Evolutionary conservation across 2,888 invertebrate genomes (phyloP), one percentile per base, ranked within the genome.

Genomic region (Torymus aiolomorphi): DNA sequence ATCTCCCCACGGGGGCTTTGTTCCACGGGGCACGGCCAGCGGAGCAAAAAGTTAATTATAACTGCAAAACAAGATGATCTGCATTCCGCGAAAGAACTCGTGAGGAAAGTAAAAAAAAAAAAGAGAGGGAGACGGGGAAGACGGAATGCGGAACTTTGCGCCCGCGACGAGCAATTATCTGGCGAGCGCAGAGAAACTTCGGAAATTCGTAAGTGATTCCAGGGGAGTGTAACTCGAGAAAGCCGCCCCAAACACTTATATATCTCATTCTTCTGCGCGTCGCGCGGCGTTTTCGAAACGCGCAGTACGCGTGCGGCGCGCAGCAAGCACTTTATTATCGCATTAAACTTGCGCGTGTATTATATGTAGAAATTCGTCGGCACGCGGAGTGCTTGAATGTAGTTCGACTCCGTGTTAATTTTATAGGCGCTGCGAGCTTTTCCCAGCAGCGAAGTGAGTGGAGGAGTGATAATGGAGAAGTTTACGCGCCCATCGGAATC

Each of bases 41-140:
- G 66, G 61, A 73, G 62, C 73, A 73, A 78, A 78, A 78, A 56
- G 59, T 62, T 73, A 73, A 78, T 78, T 78, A 72, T 73, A 73
- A 78, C 73, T 78, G 18, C 67, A 31, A 73, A 78, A 73, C 78
- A 73, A 72, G 66, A 78, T 59, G 72, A 67, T 76, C 54, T 62
- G 69, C 76, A 62, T 76, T 69, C 69, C 59, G 57, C 65, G 24
- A n/a, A 24, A 10, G 51, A 0, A 52, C 49, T 42, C 42, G 42
- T 8, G 42, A 42, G 42, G 42, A 8, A 42, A 42, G 42, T 42
- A 42, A 8, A 8, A 42, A 42, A 42, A 42, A 42, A 8, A 42
- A 8, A 8, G 42, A 59, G 14, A 42, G 24, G 24, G 20, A 42
- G 20, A 14, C 67, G 14, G 20, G 20, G 20, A 69, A 49, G 18